Base-by-base conservation (phyloP, 1,140 invertebrate species). In the Pogonomyrmex californicus region DNA sequence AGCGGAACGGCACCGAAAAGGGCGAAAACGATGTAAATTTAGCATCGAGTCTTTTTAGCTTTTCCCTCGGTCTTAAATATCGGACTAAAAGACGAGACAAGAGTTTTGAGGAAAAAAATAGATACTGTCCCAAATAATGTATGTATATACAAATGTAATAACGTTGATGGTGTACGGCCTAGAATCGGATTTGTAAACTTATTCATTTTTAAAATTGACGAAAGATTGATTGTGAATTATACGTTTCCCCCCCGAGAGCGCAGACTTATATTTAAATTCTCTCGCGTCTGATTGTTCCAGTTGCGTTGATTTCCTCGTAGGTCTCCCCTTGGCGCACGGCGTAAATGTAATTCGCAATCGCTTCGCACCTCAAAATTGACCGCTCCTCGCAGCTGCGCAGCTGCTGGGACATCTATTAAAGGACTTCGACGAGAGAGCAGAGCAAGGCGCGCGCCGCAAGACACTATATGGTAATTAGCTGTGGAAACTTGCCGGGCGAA, bases 381-480 rank as follows among this genome's bases (percentile, higher is more conserved):
- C 87, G 68, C 66, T 73, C 47, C 51, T 47, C 87, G 44, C 14
- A 56, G 62, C 49, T 70, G 79, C 63, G 68, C 60, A 83, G 36
- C 38, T 62, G 79, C 77, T 76, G 62, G 76, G 70, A 83, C 88
- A 85, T 90, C 85, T 87, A 87, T 90, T 90, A 90, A 90, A 90
- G 63, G 85, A 63, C 56, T 68, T 66, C 58, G 73, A 66, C 85
- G 41, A 23, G 56, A 60, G 73, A n/a, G 30, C 60, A 7, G 47
- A 36, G 23, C n/a, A 23, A 47, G 12, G 58, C 30, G 79, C 62
- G 86, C 56, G 56, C 86, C 38, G 44, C 88, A 91, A 90, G 89
- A 91, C 86, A 88, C 82, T 88, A 65, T 88, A 91, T 83, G 89
- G 89, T 91, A 91, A 90, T 90, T 91, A 91, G 90, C 86, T 56